These are phyloP conservation scores for Bugulina stolonifera DNA, from an alignment of 2,888 invertebrate species.

Conservation along the genomic window DNA sequence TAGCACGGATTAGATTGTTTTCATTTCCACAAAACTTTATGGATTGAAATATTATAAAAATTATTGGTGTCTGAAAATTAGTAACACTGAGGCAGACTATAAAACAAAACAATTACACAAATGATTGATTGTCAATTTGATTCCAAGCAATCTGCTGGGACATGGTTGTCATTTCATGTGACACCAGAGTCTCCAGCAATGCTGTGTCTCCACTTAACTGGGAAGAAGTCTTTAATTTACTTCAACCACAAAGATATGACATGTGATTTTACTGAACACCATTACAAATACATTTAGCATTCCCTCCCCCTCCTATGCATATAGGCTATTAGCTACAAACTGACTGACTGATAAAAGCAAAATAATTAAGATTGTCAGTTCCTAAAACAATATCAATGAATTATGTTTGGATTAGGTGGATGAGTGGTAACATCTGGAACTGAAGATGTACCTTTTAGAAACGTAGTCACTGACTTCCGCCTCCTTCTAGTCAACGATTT, in stretches of 20 bases:
- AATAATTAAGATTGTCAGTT: neutral
- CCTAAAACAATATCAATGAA: neutral
- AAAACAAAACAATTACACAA: neutral
- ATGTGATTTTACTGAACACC: neutral
- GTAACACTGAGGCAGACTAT: neutral
- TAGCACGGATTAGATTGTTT: too few relatives aligned
- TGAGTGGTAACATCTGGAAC: too few relatives aligned
- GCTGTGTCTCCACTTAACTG: too few relatives aligned
- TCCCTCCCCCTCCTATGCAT: too few relatives aligned
- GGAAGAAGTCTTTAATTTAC: neutral
- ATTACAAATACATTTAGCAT: neutral
- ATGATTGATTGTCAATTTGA: neutral
- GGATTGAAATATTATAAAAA: too few relatives aligned
- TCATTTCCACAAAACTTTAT: too few relatives aligned
- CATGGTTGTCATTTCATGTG: too few relatives aligned
- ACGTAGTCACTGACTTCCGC: neutral
- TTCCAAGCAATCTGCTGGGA: neutral
- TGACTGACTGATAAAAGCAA: neutral
- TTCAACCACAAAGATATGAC: neutral
- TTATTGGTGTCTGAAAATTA: neutral
- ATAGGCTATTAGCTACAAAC: too few relatives aligned
- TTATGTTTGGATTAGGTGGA: too few relatives aligned
- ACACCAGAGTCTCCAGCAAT: too few relatives aligned
- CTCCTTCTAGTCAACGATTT: slow-evolving; percentile 2
- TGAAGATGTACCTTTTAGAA: neutral